These are phyloP conservation scores for Ophion slaviceki DNA, from an alignment of 2,888 invertebrate species.

Conservation along the genomic window DNA sequence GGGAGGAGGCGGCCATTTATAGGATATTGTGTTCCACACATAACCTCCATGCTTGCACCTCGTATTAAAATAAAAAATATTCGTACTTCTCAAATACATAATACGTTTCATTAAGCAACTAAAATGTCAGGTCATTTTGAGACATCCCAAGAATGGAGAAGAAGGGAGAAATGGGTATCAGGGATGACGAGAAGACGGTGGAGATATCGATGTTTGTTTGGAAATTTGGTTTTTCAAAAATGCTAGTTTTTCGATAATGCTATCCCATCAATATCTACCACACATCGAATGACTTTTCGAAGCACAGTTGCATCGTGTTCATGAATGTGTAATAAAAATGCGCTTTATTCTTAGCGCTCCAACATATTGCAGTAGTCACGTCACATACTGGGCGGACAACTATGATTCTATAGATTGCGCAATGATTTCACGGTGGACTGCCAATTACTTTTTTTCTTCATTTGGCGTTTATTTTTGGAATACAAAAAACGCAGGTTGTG, in stretches of 20 bases:
- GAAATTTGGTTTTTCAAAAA: background rate
- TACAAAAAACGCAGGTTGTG: too few species aligned
- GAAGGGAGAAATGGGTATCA: background rate
- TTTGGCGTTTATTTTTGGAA: too few species aligned
- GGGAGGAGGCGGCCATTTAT: too few species aligned
- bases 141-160: background rate
- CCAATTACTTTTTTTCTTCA: background rate
- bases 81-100: too few species aligned
- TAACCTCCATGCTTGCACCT: too few species aligned
- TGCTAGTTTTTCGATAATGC: too few species aligned
- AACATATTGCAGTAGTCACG: conserved; percentile 7
- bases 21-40: too few species aligned
- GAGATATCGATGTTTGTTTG: background rate
- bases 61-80: too few species aligned
- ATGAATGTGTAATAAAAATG: background rate
- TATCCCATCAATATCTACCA: too few species aligned
- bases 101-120: too few species aligned
- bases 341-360: background rate
- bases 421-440: background rate
- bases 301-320: background rate
- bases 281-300: background rate
- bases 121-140: too few species aligned
- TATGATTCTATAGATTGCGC: background rate
- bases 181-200: background rate
- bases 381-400: background rate